phyloP scores from a whole-genome alignment of 1,140 invertebrate species.

The Apis dorsata region DNA sequence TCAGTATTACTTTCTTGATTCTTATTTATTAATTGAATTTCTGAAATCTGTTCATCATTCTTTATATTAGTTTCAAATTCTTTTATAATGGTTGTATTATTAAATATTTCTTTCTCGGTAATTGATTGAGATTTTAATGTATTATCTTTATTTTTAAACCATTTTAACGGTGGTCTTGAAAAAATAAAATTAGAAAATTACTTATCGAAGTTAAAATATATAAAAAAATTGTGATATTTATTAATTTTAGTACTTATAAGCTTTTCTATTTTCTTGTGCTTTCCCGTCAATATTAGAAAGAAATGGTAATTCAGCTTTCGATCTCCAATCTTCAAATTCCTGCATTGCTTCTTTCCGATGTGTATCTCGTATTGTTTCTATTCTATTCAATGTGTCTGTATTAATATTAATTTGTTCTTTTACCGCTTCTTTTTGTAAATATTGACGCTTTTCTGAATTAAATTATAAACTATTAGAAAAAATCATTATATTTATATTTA shows the following conservation, averaged over 20 bases:
- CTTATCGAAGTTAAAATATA: background rate
- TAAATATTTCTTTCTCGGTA: conserved; percentile 24
- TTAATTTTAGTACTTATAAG: conserved; percentile 61
- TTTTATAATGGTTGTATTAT: background rate
- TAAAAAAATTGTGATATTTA: background rate
- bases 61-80: background rate
- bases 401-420: conserved; percentile 83
- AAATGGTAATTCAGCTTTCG: conserved; percentile 66
- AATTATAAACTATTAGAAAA: background rate
- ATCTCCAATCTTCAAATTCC: conserved; percentile 85
- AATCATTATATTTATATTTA: background rate
- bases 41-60: background rate
- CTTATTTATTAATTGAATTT: background rate
- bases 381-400: conserved; percentile 79
- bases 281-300: conserved; percentile 57
- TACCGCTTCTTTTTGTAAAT: conserved; percentile 81
- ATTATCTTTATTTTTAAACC: conserved; percentile 62
- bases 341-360: conserved; percentile 83
- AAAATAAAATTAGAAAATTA: background rate
- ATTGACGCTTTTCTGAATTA: conserved; percentile 70
- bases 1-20: conserved; percentile 8
- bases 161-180: conserved; percentile 66
- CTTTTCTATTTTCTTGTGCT: conserved; percentile 69
- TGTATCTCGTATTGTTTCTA: conserved; percentile 81
- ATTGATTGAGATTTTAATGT: conserved; percentile 17